A percentile compares a stretch with the other conserved stretches of the same genome.
Conservation (phyloP, 1,140 invertebrate species). For the Physella acuta region DNA sequence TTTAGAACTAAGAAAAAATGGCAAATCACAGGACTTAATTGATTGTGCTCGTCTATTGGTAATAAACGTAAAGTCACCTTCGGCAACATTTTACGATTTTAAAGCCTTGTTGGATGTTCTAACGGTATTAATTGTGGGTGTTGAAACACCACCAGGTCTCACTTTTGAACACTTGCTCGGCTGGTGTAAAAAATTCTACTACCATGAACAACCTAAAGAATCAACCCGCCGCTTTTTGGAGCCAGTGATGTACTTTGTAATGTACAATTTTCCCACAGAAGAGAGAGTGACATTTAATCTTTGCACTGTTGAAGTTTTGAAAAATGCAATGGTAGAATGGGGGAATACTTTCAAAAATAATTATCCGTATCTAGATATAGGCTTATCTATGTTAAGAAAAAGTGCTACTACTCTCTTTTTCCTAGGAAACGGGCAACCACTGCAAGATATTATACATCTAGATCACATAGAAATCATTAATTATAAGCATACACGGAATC, state of each 20-base stretch:
- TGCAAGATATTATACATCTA: constrained; percentile 3
- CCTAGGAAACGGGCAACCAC: constrained; percentile 11
- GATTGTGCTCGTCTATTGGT: constrained; percentile 4
- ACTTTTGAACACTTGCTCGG: neutral
- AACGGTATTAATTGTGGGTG: neutral
- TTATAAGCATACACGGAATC: neutral
- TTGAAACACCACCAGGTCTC: neutral
- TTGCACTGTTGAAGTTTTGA: neutral
- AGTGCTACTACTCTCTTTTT: constrained; percentile 14
- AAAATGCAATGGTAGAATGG: constrained; percentile 6
- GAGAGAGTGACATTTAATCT: neutral
- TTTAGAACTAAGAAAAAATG: constrained; percentile 38
- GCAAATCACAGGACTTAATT: constrained; percentile 38
- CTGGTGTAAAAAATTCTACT: constrained; percentile 4
- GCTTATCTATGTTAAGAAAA: neutral
- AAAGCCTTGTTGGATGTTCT: neutral
- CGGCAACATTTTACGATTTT: neutral
- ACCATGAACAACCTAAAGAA: neutral
- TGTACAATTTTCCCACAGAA: constrained; percentile 16
- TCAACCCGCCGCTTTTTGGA: constrained; percentile 1
- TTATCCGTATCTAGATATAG: constrained; percentile 9
- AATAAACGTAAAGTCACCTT: constrained; percentile 18
- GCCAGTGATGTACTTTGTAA: constrained; percentile 4
- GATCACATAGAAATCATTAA: neutral
- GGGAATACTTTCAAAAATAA: constrained; percentile 8